A percentile compares a stretch with the other conserved stretches of the same genome.
phyloP scores from a whole-genome alignment of 2,797 vertebrate species.

The Macropodus opercularis region DNA sequence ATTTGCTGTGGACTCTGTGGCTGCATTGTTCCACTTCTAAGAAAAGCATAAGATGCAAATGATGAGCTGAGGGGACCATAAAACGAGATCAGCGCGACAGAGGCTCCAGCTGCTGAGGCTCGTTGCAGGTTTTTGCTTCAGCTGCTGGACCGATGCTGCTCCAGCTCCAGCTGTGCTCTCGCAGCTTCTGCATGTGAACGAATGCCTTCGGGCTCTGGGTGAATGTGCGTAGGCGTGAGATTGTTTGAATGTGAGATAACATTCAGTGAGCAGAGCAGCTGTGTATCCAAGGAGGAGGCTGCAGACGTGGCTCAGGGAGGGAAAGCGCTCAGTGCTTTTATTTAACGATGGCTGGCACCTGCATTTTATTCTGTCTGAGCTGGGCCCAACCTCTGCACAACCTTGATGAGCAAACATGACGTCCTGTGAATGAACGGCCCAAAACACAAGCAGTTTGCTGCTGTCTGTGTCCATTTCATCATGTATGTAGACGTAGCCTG shows the following conservation, averaged over 20 bases:
- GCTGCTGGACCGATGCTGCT: background rate
- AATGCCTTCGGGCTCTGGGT: background rate
- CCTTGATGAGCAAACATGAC: too few species aligned
- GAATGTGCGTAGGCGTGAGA: background rate
- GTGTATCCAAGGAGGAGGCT: background rate
- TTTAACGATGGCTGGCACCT: too few species aligned
- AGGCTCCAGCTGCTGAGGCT: too few species aligned
- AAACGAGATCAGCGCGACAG: background rate
- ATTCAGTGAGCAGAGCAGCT: slow-evolving; percentile 2
- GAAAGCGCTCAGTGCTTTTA: background rate
- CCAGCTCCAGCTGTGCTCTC: background rate
- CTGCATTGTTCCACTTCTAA: background rate
- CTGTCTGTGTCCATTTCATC: too few species aligned
- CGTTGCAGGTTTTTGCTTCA: too few species aligned
- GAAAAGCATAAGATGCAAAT: slow-evolving; percentile 8
- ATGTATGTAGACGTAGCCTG: too few species aligned
- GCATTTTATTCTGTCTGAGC: too few species aligned
- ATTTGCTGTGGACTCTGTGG: background rate
- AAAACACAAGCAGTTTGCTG: too few species aligned
- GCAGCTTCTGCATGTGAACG: background rate
- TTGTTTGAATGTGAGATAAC: slow-evolving; percentile 9
- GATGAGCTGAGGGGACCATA: background rate
- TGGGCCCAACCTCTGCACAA: too few species aligned
- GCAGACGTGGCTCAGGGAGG: slow-evolving; percentile 1
- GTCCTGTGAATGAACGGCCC: too few species aligned